These are phyloP conservation scores for Parotocinclus haroldoi DNA, from an alignment of 2,797 vertebrate genomes.

Conservation along the genomic window DNA sequence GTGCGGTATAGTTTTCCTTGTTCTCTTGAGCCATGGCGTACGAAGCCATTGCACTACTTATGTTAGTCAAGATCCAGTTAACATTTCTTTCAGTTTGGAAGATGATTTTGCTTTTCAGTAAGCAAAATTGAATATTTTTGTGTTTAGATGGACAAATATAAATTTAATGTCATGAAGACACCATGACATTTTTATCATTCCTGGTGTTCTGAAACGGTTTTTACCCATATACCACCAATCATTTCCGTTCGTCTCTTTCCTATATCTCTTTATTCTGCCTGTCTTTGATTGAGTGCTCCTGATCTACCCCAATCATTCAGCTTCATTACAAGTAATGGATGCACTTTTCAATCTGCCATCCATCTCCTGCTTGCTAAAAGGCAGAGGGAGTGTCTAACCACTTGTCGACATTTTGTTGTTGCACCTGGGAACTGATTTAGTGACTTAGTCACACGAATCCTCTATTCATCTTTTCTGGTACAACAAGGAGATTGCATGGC, in stretches of 20 bases:
- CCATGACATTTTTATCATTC: no score
- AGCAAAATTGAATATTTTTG: no score
- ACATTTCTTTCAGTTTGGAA: background rate
- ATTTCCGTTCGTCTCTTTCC: slow-evolving; percentile 12
- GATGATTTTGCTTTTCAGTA: no score
- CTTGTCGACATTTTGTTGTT: background rate
- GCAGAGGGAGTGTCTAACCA: slow-evolving; percentile 5
- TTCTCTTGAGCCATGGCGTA: slow-evolving; percentile 19
- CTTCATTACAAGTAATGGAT: slow-evolving; percentile 68
- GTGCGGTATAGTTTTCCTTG: slow-evolving; percentile 3
- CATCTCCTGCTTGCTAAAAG: slow-evolving; percentile 6
- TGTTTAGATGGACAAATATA: no score
- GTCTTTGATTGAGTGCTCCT: slow-evolving; percentile 53
- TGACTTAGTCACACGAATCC: background rate
- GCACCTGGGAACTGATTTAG: slow-evolving; percentile 16
- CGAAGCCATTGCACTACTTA: background rate
- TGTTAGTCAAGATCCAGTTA: no score
- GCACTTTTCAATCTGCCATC: slow-evolving; percentile 22
- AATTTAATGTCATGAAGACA: no score
- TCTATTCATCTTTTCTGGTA: slow-evolving; percentile 1
- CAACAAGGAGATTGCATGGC: background rate
- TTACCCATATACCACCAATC: background rate
- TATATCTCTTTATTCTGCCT: slow-evolving; percentile 16
- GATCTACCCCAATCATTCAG: slow-evolving; percentile 54
- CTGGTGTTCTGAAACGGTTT: no score